Conservation (phyloP, 2,797 vertebrate species). For the Amblyopsis hoosieri region DNA sequence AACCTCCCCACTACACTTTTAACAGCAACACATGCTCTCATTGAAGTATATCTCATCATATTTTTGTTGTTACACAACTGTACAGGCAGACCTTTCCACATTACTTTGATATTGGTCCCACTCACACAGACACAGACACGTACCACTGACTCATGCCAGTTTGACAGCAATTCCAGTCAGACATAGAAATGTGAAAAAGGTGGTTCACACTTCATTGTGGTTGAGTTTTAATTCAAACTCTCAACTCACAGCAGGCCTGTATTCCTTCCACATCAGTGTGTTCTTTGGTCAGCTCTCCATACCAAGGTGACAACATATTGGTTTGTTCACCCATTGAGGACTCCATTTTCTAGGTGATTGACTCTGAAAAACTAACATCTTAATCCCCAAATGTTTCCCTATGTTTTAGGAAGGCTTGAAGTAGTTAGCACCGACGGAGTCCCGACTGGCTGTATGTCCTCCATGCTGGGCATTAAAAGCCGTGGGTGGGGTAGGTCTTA, state of each 20-base stretch:
- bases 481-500: constrained; percentile 72
- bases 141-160: constrained; percentile 57
- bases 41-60: constrained; percentile 32
- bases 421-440: constrained; percentile 69
- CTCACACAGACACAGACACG: constrained; percentile 6
- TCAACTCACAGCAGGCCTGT: constrained; percentile 71
- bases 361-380: constrained; percentile 77
- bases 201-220: constrained; percentile 52
- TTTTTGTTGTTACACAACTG: constrained; percentile 43
- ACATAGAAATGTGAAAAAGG: constrained; percentile 79
- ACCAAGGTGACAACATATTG: constrained; percentile 62
- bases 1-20: neutral
- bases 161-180: constrained; percentile 69
- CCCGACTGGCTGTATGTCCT: constrained; percentile 70
- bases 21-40: constrained; percentile 15
- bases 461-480: constrained; percentile 80
- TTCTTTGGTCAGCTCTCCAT: constrained; percentile 64
- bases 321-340: constrained; percentile 77
- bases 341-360: constrained; percentile 85
- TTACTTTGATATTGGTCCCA: constrained; percentile 33
- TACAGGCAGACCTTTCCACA: constrained; percentile 70
- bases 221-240: constrained; percentile 75
- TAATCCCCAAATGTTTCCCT: constrained; percentile 86
- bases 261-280: constrained; percentile 80
- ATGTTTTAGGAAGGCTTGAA: constrained; percentile 74